phyloP scores from a whole-genome alignment of 2,113 vertebrate genomes.

The Bos javanicus region DNA sequence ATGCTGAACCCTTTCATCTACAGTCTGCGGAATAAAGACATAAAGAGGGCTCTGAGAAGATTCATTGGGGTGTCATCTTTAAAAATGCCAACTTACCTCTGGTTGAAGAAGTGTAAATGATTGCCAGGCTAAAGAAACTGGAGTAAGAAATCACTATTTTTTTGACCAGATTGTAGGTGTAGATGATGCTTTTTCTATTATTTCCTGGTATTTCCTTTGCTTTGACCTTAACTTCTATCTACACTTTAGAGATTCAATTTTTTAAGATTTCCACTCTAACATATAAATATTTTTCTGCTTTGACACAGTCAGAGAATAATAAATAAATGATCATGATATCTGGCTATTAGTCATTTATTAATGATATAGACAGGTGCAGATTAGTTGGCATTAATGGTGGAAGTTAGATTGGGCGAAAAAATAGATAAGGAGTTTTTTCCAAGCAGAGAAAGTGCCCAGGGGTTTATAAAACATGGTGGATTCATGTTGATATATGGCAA shows the following conservation, averaged over 20 bases:
- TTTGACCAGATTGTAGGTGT: neutral
- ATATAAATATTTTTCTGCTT: neutral
- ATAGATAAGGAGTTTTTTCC: too few species aligned
- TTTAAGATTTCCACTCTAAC: neutral
- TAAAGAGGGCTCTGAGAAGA: neutral
- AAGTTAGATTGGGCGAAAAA: neutral
- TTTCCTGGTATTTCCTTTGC: neutral
- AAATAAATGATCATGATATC: neutral
- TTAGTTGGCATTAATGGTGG: neutral
- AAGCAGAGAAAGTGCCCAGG: too few species aligned
- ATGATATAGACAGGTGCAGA: neutral
- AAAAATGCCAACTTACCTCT: neutral
- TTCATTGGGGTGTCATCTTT: neutral
- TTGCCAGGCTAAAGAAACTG: neutral
- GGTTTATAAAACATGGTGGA: too few species aligned
- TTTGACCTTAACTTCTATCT: neutral
- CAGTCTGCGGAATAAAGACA: neutral
- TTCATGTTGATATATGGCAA: too few species aligned
- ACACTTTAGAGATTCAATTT: neutral
- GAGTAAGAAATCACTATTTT: neutral
- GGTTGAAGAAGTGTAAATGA: neutral
- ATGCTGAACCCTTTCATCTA: constrained; percentile 28
- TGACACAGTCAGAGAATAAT: neutral
- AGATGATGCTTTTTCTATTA: neutral
- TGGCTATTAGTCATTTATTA: neutral